Percentiles rank a stretch among this genome's conserved stretches.
phyloP scores from a whole-genome alignment of 2,888 invertebrate species.

The Spodoptera littoralis region DNA sequence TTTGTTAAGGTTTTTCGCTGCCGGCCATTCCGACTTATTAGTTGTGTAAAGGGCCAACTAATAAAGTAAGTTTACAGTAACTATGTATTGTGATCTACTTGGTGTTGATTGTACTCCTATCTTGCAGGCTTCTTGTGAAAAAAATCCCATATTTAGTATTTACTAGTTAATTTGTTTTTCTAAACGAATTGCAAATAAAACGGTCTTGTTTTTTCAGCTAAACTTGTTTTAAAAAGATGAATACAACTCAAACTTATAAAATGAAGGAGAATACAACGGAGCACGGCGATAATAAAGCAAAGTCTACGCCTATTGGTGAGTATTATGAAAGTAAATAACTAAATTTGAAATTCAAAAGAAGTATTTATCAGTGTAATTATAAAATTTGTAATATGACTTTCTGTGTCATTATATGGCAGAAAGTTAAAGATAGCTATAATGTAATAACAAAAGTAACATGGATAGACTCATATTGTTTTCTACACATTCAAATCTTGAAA shows the following conservation, averaged over 20 bases:
- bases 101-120: no score
- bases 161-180: no score
- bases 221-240: slow-evolving; percentile 62
- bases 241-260: slow-evolving; percentile 75
- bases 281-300: slow-evolving; percentile 74
- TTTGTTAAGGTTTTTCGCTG: slow-evolving; percentile 37
- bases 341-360: no score
- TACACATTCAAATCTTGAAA: no score
- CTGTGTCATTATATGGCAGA: no score
- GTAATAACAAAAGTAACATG: no score
- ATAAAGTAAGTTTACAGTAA: slow-evolving; percentile 30
- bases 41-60: slow-evolving; percentile 20
- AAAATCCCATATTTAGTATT: no score
- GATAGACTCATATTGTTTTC: no score
- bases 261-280: slow-evolving; percentile 76
- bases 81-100: background rate
- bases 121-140: no score
- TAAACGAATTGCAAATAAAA: slow-evolving; percentile 1
- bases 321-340: slow-evolving; percentile 13
- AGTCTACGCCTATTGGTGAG: slow-evolving; percentile 82
- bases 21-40: slow-evolving; percentile 50
- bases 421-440: no score
- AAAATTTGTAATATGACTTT: no score
- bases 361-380: no score
- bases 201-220: slow-evolving; percentile 43